Conservation (phyloP, 1,140 invertebrate species). For the Drosophila pectinifera region DNA sequence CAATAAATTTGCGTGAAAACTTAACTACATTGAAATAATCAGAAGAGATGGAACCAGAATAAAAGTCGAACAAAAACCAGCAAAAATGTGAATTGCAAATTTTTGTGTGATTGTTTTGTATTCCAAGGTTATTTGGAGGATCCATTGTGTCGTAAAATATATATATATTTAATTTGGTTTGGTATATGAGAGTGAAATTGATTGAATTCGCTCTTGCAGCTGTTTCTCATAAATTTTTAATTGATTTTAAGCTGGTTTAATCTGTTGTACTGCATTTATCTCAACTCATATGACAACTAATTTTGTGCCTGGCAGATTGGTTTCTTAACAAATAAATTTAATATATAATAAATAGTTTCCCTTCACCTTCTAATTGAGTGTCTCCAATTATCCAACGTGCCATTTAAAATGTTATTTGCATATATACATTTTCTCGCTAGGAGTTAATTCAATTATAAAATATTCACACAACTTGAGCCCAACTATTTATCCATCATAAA, state of each 20-base stretch:
- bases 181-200: not conserved
- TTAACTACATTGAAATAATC: conserved; percentile 37
- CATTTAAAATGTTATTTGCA: too few relatives aligned
- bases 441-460: conserved; percentile 3
- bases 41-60: conserved; percentile 18
- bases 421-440: not conserved
- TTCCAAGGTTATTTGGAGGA: conserved; percentile 31
- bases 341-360: not conserved
- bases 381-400: too few relatives aligned
- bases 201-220: not conserved
- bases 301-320: not conserved
- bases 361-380: not conserved
- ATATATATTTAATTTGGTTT: not conserved
- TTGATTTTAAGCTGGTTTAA: not conserved
- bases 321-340: too few relatives aligned
- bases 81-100: conserved; percentile 53
- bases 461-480: not conserved
- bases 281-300: not conserved
- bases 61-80: conserved; percentile 18
- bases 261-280: not conserved
- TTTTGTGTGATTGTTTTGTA: conserved; percentile 28
- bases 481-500: conserved; percentile 16
- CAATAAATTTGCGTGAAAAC: conserved; percentile 58
- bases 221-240: not conserved
- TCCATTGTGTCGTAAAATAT: conserved; percentile 7